A percentile compares a stretch with the other conserved stretches of the same genome.
These are phyloP conservation scores for Furnarius figulus DNA, from an alignment of 2,113 vertebrate species.

Conservation along the genomic window DNA sequence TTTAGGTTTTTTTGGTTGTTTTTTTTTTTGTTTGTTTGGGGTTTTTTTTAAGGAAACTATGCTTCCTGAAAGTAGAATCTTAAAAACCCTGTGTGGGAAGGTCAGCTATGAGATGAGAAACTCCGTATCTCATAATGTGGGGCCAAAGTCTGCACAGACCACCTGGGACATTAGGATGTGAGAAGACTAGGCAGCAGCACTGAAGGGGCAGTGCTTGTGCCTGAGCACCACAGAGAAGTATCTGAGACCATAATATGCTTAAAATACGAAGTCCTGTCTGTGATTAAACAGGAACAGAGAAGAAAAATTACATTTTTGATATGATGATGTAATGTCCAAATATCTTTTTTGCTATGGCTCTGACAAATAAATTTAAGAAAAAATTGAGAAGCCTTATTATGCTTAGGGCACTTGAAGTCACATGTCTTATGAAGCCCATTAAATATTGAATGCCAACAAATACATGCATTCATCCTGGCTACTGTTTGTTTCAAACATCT, in stretches of 20 bases:
- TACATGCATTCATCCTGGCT: neutral
- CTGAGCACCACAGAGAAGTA: neutral
- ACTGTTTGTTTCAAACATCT: neutral
- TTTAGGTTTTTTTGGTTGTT: too few relatives aligned
- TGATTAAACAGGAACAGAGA: neutral
- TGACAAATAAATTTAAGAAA: neutral
- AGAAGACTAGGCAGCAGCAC: neutral
- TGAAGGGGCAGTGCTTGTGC: neutral
- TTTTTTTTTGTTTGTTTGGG: neutral
- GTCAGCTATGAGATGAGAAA: neutral
- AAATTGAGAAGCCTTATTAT: neutral
- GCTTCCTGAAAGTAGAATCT: neutral
- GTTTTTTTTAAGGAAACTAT: neutral
- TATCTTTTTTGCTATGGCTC: neutral
- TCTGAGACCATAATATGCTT: neutral
- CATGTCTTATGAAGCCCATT: neutral
- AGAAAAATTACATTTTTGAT: neutral
- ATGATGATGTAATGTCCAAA: neutral
- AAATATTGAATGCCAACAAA: neutral
- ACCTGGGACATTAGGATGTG: neutral
- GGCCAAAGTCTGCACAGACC: neutral
- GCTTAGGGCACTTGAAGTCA: neutral
- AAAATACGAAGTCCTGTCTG: neutral
- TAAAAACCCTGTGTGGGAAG: neutral
- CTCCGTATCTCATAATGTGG: too few relatives aligned